A percentile compares a stretch with the other conserved stretches of the same genome.
Conservation (phyloP, 2,888 invertebrate species). For the Drosophila quinaria region DNA sequence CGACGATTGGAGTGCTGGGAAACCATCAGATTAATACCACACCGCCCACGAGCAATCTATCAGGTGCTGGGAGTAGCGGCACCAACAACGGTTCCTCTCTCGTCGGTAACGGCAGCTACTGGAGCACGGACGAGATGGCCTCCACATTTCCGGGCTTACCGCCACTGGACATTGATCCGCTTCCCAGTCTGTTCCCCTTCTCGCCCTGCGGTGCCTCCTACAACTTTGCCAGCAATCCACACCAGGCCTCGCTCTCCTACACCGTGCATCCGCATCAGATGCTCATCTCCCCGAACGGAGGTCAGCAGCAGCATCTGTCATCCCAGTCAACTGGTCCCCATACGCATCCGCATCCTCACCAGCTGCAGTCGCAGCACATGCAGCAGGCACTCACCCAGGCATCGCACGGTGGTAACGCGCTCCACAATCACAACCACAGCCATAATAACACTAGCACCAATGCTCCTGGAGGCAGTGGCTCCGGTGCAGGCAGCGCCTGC, state of each 20-base stretch:
- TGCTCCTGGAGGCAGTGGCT: conserved; percentile 28
- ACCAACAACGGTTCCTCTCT: conserved; percentile 74
- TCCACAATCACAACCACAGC: conserved; percentile 63
- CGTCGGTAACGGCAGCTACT: conserved; percentile 85
- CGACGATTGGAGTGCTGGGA: conserved; percentile 75
- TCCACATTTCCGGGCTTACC: conserved; percentile 93
- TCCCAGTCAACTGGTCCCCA: conserved; percentile 55
- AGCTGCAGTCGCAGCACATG: conserved; percentile 66
- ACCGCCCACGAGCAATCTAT: conserved; percentile 59
- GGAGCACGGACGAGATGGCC: conserved; percentile 91
- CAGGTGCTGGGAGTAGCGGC: conserved; percentile 25
- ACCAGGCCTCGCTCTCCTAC: conserved; percentile 86
- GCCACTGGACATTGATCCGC: conserved; percentile 93
- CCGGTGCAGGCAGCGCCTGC: conserved; percentile 62
- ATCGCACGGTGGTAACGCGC: conserved; percentile 74
- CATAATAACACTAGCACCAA: conserved; percentile 46
- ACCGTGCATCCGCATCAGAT: conserved; percentile 89
- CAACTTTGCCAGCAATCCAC: conserved; percentile 87
- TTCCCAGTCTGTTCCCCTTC: conserved; percentile 94
- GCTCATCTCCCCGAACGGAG: conserved; percentile 87
- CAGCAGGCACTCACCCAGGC: conserved; percentile 74
- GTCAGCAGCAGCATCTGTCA: conserved; percentile 62
- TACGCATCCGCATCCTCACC: conserved; percentile 54
- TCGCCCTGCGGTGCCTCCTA: conserved; percentile 92
- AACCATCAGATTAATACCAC: conserved; percentile 80